Percentiles rank a stretch among this genome's conserved stretches.
phyloP scores from a whole-genome alignment of 2,797 vertebrate species.

The Schizopygopsis pylzovi region DNA sequence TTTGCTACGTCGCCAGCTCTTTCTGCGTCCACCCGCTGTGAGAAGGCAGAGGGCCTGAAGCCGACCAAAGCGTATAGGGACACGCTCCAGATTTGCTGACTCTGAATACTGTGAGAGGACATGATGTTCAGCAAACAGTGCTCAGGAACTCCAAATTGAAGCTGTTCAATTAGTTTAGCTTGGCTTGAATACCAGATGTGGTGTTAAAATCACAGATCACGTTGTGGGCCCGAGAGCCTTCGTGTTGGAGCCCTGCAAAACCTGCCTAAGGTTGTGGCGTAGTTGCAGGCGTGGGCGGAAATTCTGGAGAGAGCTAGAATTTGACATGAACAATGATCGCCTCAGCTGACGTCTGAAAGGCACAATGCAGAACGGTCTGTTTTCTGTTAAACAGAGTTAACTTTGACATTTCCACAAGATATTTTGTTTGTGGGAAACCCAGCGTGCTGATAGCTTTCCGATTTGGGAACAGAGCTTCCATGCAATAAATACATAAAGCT shows the following conservation, averaged over 20 bases:
- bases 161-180: slow-evolving; percentile 71
- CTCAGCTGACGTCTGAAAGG: slow-evolving; percentile 12
- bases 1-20: slow-evolving; percentile 77
- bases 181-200: slow-evolving; percentile 78
- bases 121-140: slow-evolving; percentile 73
- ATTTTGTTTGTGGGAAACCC: slow-evolving; percentile 58
- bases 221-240: slow-evolving; percentile 43
- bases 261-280: slow-evolving; percentile 1
- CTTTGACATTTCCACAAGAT: slow-evolving; percentile 62
- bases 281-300: slow-evolving; percentile 4
- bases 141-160: slow-evolving; percentile 70
- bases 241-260: neutral
- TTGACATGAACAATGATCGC: neutral
- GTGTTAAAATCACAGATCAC: slow-evolving; percentile 75
- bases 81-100: slow-evolving; percentile 49
- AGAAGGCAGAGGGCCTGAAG: slow-evolving; percentile 58
- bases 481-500: slow-evolving; percentile 63
- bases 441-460: slow-evolving; percentile 68
- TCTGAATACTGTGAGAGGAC: slow-evolving; percentile 61
- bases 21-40: slow-evolving; percentile 72
- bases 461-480: slow-evolving; percentile 57
- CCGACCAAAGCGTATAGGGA: slow-evolving; percentile 59
- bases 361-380: neutral
- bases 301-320: neutral
- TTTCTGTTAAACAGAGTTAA: slow-evolving; percentile 45